Percentiles rank a stretch among this genome's conserved stretches.
Conservation (phyloP, 1,140 invertebrate genomes). For the Caenorhabditis latens region DNA sequence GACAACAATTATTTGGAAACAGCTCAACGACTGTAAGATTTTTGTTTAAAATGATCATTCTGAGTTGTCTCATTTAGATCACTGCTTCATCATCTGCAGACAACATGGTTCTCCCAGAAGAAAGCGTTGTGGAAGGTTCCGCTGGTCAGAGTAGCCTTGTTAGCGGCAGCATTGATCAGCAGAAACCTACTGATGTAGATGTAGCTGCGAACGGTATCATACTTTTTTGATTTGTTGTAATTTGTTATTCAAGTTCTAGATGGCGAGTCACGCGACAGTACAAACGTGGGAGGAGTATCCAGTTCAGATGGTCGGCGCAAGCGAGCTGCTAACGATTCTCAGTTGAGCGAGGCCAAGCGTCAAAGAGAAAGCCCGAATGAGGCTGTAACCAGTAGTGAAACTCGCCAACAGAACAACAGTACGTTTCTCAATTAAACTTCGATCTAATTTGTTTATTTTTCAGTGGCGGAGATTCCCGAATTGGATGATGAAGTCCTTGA, state of each 20-base stretch:
- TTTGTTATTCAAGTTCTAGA: background rate
- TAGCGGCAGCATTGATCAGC: constrained; percentile 31
- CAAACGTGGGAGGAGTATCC: constrained; percentile 4
- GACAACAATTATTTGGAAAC: background rate
- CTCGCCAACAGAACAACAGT: background rate
- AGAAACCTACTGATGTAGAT: background rate
- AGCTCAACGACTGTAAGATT: too few relatives aligned
- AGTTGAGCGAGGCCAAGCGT: constrained; percentile 43
- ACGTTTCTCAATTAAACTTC: background rate
- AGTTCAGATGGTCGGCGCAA: constrained; percentile 47
- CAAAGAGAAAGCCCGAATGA: constrained; percentile 56
- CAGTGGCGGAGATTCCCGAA: constrained; percentile 31
- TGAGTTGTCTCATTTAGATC: background rate
- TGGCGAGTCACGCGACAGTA: constrained; percentile 56
- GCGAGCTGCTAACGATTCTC: constrained; percentile 15
- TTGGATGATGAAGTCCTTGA: constrained; percentile 9
- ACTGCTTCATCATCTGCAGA: background rate
- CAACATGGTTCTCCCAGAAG: constrained; percentile 12
- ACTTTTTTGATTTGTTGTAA: background rate
- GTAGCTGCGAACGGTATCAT: background rate
- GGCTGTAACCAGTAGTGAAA: constrained; percentile 51
- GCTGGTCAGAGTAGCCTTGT: constrained; percentile 35
- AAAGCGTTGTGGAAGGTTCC: constrained; percentile 20
- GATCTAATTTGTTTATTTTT: background rate
- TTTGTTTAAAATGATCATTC: too few relatives aligned